Evolutionary conservation across 2,797 vertebrate species (phyloP).

Genomic region (Microhierax caerulescens): DNA sequence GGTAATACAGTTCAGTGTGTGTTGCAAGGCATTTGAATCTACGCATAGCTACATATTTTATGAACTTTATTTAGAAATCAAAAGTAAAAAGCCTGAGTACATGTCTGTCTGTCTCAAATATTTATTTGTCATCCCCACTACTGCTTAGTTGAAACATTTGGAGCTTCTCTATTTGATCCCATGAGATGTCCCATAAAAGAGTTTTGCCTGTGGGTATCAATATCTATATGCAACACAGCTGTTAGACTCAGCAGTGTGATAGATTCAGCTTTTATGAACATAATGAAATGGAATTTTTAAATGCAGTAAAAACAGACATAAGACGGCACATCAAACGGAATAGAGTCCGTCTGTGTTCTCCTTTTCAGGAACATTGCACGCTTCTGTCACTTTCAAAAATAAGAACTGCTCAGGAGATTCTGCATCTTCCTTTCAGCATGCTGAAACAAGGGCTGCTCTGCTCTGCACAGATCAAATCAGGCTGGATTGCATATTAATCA

Average conservation of each 20-base stretch:
- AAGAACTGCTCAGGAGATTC: neutral
- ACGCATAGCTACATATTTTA: slow-evolving; percentile 31
- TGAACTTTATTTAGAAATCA: slow-evolving; percentile 58
- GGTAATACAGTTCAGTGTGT: neutral
- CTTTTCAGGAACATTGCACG: neutral
- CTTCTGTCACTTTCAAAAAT: neutral
- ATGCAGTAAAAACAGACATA: slow-evolving; percentile 52
- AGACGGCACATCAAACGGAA: slow-evolving; percentile 58
- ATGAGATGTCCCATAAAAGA: slow-evolving; percentile 61
- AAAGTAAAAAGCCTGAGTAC: slow-evolving; percentile 35
- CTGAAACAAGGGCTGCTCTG: slow-evolving; percentile 28
- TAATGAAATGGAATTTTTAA: slow-evolving; percentile 73
- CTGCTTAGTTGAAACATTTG: slow-evolving; percentile 48
- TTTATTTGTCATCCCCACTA: slow-evolving; percentile 64
- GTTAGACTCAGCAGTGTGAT: slow-evolving; percentile 50
- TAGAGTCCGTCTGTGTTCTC: neutral
- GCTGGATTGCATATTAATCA: slow-evolving; percentile 12
- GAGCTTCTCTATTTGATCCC: slow-evolving; percentile 55
- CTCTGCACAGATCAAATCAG: neutral
- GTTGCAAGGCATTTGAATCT: neutral
- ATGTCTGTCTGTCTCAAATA: slow-evolving; percentile 53
- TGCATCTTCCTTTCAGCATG: neutral
- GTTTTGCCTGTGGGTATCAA: slow-evolving; percentile 69
- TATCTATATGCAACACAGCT: slow-evolving; percentile 70
- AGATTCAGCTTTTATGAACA: slow-evolving; percentile 61